These are phyloP conservation scores for Odontamblyopus rebecca DNA, from an alignment of 2,797 vertebrate species.

Conservation along the genomic window DNA sequence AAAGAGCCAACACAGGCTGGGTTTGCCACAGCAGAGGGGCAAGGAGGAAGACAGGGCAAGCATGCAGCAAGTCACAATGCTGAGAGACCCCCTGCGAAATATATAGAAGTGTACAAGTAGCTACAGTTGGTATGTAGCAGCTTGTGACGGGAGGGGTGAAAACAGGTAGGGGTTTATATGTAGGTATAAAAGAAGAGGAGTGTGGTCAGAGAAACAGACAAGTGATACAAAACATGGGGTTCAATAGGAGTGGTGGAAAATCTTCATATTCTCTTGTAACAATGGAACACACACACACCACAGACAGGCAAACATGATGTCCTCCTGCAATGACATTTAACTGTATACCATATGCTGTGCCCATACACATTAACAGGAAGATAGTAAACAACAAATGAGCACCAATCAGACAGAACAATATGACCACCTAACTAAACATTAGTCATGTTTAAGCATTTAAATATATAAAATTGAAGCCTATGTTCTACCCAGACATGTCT, in stretches of 20 bases:
- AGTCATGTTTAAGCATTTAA: background rate
- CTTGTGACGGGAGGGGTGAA: constrained; percentile 16
- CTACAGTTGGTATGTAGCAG: constrained; percentile 30
- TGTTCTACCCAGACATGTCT: background rate
- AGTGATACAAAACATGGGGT: constrained; percentile 32
- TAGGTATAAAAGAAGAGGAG: constrained; percentile 15
- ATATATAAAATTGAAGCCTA: background rate
- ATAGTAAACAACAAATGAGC: background rate
- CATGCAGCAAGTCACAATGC: constrained; percentile 78
- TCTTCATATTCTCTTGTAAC: constrained; percentile 6
- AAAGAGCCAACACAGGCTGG: constrained; percentile 59
- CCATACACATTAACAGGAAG: background rate
- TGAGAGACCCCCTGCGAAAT: constrained; percentile 45
- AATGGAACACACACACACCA: constrained; percentile 7
- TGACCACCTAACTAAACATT: background rate
- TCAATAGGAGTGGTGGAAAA: constrained; percentile 23
- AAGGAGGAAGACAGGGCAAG: constrained; percentile 83
- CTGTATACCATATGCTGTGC: background rate
- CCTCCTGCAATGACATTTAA: background rate
- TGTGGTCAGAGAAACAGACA: constrained; percentile 72
- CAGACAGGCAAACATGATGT: constrained; percentile 9
- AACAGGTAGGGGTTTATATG: background rate
- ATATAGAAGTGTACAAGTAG: constrained; percentile 36
- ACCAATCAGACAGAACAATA: background rate
- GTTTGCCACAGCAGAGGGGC: constrained; percentile 53